Evolutionary conservation across 1,140 invertebrate genomes (phyloP).

Genomic region (Drosophila nannoptera): DNA sequence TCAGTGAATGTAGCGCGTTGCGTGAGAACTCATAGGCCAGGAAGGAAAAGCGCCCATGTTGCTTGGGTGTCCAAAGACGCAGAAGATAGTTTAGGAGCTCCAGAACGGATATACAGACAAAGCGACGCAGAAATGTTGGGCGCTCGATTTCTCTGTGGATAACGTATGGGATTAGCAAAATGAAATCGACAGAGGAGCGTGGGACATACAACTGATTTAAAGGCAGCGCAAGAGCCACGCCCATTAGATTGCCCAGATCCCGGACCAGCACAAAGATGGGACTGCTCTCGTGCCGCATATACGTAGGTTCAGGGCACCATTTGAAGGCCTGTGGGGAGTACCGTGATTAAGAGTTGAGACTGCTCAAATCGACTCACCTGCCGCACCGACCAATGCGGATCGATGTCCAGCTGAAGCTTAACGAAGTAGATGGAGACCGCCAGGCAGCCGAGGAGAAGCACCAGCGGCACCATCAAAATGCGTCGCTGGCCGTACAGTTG

Average conservation of each 20-base stretch:
- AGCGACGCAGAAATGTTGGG: conserved; percentile 24
- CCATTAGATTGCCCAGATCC: conserved; percentile 69
- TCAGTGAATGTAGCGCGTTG: conserved; percentile 44
- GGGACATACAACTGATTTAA: conserved; percentile 44
- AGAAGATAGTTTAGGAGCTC: conserved; percentile 47
- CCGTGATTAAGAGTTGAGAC: neutral
- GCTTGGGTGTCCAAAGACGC: conserved; percentile 51
- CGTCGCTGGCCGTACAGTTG: conserved; percentile 27
- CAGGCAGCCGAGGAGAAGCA: conserved; percentile 32
- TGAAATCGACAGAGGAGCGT: neutral
- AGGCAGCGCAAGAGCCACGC: conserved; percentile 59
- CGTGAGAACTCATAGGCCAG: conserved; percentile 57
- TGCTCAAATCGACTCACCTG: conserved; percentile 45
- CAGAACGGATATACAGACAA: conserved; percentile 32
- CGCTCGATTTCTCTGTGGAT: too few relatives aligned
- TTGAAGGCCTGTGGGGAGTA: conserved; percentile 61
- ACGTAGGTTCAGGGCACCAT: conserved; percentile 67
- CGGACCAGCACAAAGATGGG: conserved; percentile 58
- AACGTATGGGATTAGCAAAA: neutral
- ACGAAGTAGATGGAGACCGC: conserved; percentile 55
- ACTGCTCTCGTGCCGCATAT: conserved; percentile 65
- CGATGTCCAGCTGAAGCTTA: conserved; percentile 49
- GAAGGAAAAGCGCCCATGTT: conserved; percentile 54
- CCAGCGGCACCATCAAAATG: conserved; percentile 3
- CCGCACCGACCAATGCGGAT: conserved; percentile 73